phyloP scores from a whole-genome alignment of 2,113 vertebrate species.

The Columba livia region DNA sequence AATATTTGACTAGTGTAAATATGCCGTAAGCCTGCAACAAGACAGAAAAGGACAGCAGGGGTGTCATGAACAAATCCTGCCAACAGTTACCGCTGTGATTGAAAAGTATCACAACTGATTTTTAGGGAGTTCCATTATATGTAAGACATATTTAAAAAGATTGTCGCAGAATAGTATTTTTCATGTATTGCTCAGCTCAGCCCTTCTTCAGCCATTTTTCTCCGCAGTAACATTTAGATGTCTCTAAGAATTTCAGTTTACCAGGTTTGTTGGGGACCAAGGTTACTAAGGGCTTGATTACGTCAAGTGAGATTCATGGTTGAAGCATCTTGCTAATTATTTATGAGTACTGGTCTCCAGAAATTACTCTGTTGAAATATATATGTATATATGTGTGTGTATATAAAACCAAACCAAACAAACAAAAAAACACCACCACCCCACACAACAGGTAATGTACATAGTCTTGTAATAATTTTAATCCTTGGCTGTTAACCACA shows the following conservation, averaged over 20 bases:
- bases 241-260: neutral
- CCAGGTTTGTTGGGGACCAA: neutral
- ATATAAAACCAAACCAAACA: neutral
- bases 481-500: neutral
- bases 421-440: too few species aligned
- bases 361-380: neutral
- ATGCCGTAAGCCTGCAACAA: neutral
- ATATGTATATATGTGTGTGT: neutral
- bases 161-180: neutral
- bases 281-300: neutral
- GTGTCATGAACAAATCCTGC: neutral
- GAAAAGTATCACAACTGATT: neutral
- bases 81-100: neutral
- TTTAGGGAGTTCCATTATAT: neutral
- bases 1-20: neutral
- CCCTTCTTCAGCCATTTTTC: neutral
- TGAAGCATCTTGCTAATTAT: neutral
- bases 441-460: neutral
- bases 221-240: neutral
- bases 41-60: neutral
- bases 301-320: neutral
- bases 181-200: neutral
- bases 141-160: neutral
- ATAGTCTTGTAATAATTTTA: neutral
- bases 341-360: neutral